Evolutionary conservation across 2,113 vertebrate species (phyloP).

Genomic region (Motacilla alba): DNA sequence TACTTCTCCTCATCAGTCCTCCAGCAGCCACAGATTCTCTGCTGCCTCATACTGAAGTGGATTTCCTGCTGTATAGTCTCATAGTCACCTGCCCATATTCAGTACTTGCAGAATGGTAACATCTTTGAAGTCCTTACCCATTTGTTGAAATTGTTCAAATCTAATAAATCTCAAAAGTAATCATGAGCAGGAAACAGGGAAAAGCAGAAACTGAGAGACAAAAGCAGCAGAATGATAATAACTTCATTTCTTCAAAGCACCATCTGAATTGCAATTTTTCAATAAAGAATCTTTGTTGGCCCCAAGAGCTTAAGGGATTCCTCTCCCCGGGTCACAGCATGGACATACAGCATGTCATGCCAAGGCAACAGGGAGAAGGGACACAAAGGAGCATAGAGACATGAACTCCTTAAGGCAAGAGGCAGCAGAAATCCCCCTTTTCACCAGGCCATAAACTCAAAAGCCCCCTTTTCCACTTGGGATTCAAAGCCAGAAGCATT

Average conservation of each 20-base stretch:
- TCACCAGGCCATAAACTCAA: neutral
- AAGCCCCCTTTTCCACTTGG: neutral
- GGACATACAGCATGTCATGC: neutral
- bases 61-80: neutral
- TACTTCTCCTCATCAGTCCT: neutral
- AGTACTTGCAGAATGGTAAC: neutral
- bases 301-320: neutral
- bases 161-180: neutral
- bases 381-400: neutral
- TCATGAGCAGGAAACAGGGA: neutral
- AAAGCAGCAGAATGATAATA: neutral
- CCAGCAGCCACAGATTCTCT: neutral
- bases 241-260: neutral
- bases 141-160: neutral
- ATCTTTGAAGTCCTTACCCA: neutral
- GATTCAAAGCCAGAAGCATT: slow-evolving; percentile 34
- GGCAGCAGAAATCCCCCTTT: neutral
- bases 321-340: neutral
- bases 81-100: neutral
- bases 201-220: neutral
- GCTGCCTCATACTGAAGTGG: neutral
- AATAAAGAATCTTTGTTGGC: neutral
- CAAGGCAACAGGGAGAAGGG: neutral
- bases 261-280: neutral
- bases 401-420: neutral